These are phyloP conservation scores for Sebastes oblongus DNA, from an alignment of 2,797 vertebrate genomes.

Conservation along the genomic window DNA sequence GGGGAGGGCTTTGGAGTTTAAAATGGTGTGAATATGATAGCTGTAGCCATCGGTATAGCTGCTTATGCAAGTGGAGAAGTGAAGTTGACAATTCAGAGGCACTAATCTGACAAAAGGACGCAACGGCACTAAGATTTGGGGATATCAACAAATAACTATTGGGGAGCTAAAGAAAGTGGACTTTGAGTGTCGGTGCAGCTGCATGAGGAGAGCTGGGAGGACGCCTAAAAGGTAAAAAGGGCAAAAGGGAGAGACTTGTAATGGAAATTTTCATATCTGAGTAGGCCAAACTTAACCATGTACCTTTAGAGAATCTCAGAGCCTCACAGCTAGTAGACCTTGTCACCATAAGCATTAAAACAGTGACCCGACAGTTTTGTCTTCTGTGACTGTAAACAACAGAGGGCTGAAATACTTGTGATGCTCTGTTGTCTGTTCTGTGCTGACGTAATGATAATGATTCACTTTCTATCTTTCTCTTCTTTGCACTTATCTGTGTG, in stretches of 20 bases:
- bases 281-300: too few species aligned
- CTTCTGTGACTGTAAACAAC: too few species aligned
- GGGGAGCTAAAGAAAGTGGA: not conserved
- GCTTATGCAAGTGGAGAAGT: slow-evolving; percentile 72
- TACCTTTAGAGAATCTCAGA: too few species aligned
- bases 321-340: too few species aligned
- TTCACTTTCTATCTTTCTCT: too few species aligned
- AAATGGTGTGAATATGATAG: slow-evolving; percentile 83
- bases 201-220: slow-evolving; percentile 50
- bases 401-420: too few species aligned
- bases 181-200: slow-evolving; percentile 20
- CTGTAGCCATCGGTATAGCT: slow-evolving; percentile 64
- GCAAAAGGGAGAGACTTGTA: slow-evolving; percentile 25
- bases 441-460: too few species aligned
- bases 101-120: slow-evolving; percentile 64
- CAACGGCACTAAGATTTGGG: slow-evolving; percentile 25
- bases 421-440: too few species aligned
- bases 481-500: too few species aligned
- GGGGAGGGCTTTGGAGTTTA: slow-evolving; percentile 82
- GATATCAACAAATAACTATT: slow-evolving; percentile 6
- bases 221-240: slow-evolving; percentile 50
- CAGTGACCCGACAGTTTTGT: too few species aligned
- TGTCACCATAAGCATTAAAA: too few species aligned
- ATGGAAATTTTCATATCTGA: too few species aligned
- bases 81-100: slow-evolving; percentile 69